These are phyloP conservation scores for Ischnura elegans DNA, from an alignment of 2,888 invertebrate species.

Conservation along the genomic window DNA sequence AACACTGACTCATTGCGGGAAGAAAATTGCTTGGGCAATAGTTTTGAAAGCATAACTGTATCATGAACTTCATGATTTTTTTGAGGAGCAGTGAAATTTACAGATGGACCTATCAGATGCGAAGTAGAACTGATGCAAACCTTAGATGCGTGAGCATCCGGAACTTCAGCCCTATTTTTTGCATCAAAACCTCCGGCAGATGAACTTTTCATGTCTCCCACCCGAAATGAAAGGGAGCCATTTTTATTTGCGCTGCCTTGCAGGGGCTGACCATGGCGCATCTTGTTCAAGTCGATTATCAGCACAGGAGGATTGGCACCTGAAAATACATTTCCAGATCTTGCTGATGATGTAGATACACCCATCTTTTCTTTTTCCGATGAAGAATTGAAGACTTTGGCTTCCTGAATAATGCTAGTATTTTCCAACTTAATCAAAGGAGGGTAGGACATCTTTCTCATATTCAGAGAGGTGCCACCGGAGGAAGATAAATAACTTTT, in stretches of 20 bases:
- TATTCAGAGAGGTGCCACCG: neutral
- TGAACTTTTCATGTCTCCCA: constrained; percentile 19
- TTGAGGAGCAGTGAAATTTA: neutral
- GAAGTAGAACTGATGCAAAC: neutral
- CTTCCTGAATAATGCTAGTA: neutral
- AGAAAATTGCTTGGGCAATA: neutral
- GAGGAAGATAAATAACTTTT: neutral
- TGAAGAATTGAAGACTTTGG: neutral
- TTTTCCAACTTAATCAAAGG: neutral
- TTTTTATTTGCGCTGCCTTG: neutral
- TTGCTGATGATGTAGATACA: neutral
- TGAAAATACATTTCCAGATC: neutral
- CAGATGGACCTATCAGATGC: neutral
- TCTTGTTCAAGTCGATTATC: constrained; percentile 49
- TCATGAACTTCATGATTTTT: neutral
- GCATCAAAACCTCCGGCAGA: neutral
- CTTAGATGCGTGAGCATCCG: neutral
- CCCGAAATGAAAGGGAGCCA: neutral
- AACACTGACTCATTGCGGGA: neutral
- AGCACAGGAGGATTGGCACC: constrained; percentile 25
- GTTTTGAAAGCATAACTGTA: neutral
- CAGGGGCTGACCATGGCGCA: neutral
- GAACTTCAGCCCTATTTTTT: neutral
- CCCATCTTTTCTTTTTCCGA: neutral
- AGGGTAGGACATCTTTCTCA: neutral